Conservation (phyloP, 2,113 vertebrate species). For the Grallaria varia region DNA sequence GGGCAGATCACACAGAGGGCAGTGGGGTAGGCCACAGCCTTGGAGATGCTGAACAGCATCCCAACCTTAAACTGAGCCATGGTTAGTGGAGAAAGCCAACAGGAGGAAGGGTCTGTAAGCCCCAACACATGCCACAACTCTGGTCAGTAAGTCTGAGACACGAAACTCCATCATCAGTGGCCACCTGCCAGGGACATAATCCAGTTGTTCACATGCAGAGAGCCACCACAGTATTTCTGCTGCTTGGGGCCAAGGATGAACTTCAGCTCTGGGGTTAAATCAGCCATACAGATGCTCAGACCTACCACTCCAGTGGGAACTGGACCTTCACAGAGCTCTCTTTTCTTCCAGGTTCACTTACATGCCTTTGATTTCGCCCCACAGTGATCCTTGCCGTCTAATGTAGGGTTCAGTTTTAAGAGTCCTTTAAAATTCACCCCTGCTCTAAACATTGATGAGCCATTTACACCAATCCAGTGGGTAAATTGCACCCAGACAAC, state of each 20-base stretch:
- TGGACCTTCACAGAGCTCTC: not conserved
- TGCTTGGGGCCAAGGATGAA: not conserved
- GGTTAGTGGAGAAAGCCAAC: not conserved
- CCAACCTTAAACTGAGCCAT: not conserved
- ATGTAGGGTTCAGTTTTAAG: not conserved
- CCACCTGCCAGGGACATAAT: not conserved
- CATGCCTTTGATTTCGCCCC: not conserved
- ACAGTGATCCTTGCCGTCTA: not conserved
- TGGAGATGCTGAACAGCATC: not conserved
- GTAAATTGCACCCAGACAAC: not conserved
- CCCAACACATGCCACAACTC: fast-evolving
- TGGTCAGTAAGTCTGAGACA: not conserved
- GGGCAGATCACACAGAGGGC: not conserved
- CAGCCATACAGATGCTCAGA: not conserved
- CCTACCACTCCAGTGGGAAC: not conserved
- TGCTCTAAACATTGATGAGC: not conserved
- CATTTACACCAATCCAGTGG: not conserved
- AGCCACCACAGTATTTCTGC: not conserved
- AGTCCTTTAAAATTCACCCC: not conserved
- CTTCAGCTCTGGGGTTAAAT: not conserved
- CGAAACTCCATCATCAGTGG: not conserved
- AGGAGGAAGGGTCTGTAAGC: not conserved
- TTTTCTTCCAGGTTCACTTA: not conserved
- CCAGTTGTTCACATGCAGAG: not conserved
- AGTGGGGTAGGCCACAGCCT: not conserved